Conservation (phyloP, 1,140 invertebrate species). For the Chironomus striatipennis region DNA sequence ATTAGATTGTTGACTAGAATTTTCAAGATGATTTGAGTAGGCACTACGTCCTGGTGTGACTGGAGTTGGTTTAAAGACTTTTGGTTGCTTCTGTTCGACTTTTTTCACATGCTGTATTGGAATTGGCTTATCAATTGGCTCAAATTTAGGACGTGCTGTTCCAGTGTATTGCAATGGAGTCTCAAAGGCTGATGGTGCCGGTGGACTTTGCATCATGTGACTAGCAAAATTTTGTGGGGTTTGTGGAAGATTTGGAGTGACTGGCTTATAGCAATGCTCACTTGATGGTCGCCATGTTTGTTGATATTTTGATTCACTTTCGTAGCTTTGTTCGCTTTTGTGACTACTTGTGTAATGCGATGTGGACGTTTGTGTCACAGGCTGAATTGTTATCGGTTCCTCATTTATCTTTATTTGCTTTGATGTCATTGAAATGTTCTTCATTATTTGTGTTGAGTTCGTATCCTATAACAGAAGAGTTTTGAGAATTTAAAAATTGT, state of each 20-base stretch:
- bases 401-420: constrained; percentile 32
- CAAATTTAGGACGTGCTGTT: constrained; percentile 46
- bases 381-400: constrained; percentile 40
- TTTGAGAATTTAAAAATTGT: neutral
- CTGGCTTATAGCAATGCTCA: constrained; percentile 47
- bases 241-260: constrained; percentile 47
- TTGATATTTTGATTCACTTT: constrained; percentile 56
- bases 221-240: constrained; percentile 40
- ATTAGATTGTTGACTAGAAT: constrained; percentile 32
- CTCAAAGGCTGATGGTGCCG: constrained; percentile 50
- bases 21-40: constrained; percentile 35
- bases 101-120: constrained; percentile 35
- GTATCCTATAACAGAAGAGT: constrained; percentile 41
- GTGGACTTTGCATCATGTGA: constrained; percentile 38
- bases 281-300: constrained; percentile 50
- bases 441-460: constrained; percentile 36
- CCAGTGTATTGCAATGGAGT: constrained; percentile 41
- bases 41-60: constrained; percentile 37
- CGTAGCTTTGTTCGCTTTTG: constrained; percentile 61
- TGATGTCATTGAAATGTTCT: constrained; percentile 35
- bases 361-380: constrained; percentile 37
- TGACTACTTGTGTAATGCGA: constrained; percentile 42
- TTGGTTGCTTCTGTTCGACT: constrained; percentile 34
- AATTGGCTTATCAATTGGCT: constrained; percentile 46
- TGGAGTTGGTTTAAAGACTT: constrained; percentile 43